phyloP scores from a whole-genome alignment of 2,888 invertebrate species.

The Thereva nobilitata region DNA sequence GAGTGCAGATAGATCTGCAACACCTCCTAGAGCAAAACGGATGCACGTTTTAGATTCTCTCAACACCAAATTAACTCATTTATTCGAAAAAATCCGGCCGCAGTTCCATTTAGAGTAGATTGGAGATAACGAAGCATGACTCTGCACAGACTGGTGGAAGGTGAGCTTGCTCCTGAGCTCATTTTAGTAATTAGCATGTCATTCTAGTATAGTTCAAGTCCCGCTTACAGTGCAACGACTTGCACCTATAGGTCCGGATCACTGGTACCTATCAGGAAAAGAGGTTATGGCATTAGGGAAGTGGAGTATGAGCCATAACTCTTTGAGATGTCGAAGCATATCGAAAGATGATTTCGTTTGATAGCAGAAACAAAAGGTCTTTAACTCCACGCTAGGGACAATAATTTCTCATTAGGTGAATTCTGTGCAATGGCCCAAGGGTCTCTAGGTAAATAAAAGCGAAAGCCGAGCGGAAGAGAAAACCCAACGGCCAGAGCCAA shows the following conservation, averaged over 20 bases:
- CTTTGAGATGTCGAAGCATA: slow-evolving; percentile 29
- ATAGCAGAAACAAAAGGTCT: slow-evolving; percentile 35
- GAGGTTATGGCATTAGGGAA: slow-evolving; percentile 18
- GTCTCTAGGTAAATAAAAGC: slow-evolving; percentile 31
- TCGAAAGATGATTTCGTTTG: slow-evolving; percentile 31
- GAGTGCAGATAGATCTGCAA: slow-evolving; percentile 30
- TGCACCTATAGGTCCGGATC: no score
- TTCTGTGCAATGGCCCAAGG: slow-evolving; percentile 27
- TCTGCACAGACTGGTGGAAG: no score
- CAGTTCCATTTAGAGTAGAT: background rate
- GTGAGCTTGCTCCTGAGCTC: no score
- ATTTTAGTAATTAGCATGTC: no score
- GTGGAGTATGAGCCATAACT: slow-evolving; percentile 21
- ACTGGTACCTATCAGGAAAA: background rate
- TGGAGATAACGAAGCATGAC: no score
- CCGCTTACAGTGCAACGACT: no score
- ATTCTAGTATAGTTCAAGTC: no score
- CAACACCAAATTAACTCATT: slow-evolving; percentile 31
- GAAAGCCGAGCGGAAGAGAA: slow-evolving; percentile 35
- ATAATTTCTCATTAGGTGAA: slow-evolving; percentile 34
- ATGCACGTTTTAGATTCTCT: slow-evolving; percentile 31
- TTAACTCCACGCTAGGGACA: slow-evolving; percentile 35
- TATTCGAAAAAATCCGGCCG: slow-evolving; percentile 17
- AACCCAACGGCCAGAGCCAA: slow-evolving; percentile 30
- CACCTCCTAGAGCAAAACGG: slow-evolving; percentile 24